Conservation (phyloP, 2,113 vertebrate species). For the Sapajus apella region DNA sequence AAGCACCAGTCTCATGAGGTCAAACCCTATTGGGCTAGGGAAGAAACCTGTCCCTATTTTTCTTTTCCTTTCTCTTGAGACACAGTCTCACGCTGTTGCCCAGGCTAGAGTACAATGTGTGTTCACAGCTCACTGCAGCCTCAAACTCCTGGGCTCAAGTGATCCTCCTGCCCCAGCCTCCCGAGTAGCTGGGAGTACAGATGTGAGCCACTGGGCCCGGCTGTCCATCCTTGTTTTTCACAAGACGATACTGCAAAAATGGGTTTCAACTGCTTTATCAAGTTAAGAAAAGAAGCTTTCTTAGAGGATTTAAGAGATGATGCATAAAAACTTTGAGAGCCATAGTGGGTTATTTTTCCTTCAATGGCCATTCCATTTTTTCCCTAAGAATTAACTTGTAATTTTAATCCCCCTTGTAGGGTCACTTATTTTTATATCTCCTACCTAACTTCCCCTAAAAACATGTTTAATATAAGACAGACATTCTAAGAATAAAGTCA, state of each 20-base stretch:
- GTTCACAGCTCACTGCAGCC: too few species aligned
- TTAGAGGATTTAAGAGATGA: conserved; percentile 47
- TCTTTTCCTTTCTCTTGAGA: background rate
- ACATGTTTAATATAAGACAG: conserved; percentile 14
- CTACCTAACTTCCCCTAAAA: background rate
- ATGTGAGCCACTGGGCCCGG: too few species aligned
- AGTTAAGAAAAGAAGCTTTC: background rate
- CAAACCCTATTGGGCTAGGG: background rate
- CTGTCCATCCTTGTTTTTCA: background rate
- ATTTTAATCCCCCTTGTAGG: conserved; percentile 25
- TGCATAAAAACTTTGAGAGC: conserved; percentile 24
- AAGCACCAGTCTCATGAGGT: conserved; percentile 26
- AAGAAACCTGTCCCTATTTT: conserved; percentile 23
- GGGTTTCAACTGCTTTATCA: background rate
- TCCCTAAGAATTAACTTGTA: conserved; percentile 28
- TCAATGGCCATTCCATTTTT: conserved; percentile 11
- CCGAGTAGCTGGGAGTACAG: too few species aligned
- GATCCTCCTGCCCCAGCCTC: too few species aligned
- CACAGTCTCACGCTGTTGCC: too few species aligned
- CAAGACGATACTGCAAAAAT: conserved; percentile 1
- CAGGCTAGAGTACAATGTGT: too few species aligned
- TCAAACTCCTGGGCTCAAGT: too few species aligned
- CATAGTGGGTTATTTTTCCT: conserved; percentile 22
- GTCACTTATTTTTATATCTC: conserved; percentile 17
- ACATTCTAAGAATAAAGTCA: conserved; percentile 44